Evolutionary conservation across 2,113 vertebrate genomes (phyloP).

Genomic region (Centropus bengalensis): DNA sequence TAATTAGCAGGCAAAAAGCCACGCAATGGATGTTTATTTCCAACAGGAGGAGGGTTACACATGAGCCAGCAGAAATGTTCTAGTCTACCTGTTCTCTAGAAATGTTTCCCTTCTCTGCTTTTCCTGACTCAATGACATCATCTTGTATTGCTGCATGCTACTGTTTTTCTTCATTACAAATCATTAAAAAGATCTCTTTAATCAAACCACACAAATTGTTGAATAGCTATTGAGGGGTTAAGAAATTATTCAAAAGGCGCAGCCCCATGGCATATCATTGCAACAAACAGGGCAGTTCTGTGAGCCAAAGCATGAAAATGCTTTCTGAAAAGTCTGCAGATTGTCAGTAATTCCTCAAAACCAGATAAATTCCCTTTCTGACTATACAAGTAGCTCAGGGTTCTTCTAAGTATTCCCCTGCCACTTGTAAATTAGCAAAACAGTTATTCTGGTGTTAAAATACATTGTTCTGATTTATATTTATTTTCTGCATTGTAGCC

Average conservation of each 20-base stretch:
- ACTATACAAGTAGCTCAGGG: background rate
- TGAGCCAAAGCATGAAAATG: background rate
- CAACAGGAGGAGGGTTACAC: background rate
- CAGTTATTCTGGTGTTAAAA: background rate
- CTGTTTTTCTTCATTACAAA: background rate
- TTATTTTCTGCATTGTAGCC: slow-evolving; percentile 72
- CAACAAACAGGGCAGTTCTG: background rate
- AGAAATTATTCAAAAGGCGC: background rate
- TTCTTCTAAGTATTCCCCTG: background rate
- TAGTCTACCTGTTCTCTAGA: background rate
- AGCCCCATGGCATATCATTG: background rate
- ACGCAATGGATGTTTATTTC: background rate
- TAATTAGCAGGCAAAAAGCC: background rate
- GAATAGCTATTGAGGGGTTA: background rate
- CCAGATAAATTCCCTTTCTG: background rate
- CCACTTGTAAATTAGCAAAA: background rate
- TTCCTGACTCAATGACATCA: background rate
- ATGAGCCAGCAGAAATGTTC: background rate
- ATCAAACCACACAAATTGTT: background rate
- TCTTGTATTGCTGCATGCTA: background rate
- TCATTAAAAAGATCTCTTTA: background rate
- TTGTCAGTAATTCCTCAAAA: background rate
- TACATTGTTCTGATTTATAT: slow-evolving; percentile 20
- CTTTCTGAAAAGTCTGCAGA: background rate
- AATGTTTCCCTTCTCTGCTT: background rate